phyloP scores from a whole-genome alignment of 2,888 invertebrate genomes.

The Oscheius onirici region DNA sequence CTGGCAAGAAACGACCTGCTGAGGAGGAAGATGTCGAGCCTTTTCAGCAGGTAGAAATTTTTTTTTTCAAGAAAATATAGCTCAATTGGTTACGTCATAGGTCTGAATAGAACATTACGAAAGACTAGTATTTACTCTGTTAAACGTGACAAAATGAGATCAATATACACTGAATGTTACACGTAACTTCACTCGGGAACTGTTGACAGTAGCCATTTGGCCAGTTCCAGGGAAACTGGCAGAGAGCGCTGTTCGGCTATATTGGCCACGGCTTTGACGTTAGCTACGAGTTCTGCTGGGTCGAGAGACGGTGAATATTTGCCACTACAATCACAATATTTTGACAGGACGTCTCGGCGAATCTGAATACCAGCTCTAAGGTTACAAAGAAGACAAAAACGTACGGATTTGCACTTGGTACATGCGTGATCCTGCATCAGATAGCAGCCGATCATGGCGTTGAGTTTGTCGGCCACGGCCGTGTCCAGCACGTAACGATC shows the following conservation, averaged over 20 bases:
- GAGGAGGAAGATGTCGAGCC: too few species aligned
- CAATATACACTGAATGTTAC: neutral
- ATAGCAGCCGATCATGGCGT: slow-evolving; percentile 79
- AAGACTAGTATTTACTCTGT: too few species aligned
- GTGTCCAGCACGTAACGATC: slow-evolving; percentile 39
- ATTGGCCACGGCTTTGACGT: slow-evolving; percentile 32
- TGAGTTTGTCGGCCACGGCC: slow-evolving; percentile 58
- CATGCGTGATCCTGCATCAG: slow-evolving; percentile 92
- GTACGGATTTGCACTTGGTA: slow-evolving; percentile 84
- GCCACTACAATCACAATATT: slow-evolving; percentile 64
- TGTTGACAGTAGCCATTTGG: slow-evolving; percentile 20
- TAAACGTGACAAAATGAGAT: too few species aligned
- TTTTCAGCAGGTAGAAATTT: too few species aligned
- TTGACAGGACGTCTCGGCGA: slow-evolving; percentile 50
- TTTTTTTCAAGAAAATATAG: too few species aligned
- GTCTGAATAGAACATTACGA: too few species aligned
- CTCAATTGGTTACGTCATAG: too few species aligned
- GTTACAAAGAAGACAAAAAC: slow-evolving; percentile 28
- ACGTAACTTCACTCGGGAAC: neutral
- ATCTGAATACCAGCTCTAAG: slow-evolving; percentile 39
- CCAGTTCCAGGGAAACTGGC: slow-evolving; percentile 7
- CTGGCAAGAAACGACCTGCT: too few species aligned
- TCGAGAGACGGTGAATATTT: slow-evolving; percentile 48
- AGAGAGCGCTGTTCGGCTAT: slow-evolving; percentile 7
- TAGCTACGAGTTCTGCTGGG: slow-evolving; percentile 38